Evolutionary conservation across 2,113 vertebrate genomes (phyloP), one percentile per base, ranked within the genome.

Genomic region (Hyperopisus bebe): DNA sequence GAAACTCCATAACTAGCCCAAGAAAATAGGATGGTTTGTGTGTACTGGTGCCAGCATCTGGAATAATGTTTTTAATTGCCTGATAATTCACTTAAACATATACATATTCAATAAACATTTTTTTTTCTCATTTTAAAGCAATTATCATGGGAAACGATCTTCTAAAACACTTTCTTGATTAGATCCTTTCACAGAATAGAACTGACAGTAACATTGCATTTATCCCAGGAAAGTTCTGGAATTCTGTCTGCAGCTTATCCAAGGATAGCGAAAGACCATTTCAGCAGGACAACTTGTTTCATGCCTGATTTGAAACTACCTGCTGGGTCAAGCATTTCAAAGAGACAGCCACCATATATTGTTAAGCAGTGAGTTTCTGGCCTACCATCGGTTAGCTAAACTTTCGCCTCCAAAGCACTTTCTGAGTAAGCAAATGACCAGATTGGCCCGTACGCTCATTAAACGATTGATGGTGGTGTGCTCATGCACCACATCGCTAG

Each of bases 11-110:
- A 50, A 85, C 91, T 48, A 44, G 31, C 46, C 27, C 70, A 27
- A 39, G 50, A 50, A 92, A 48, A 92, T 27, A 48, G 89, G 92
- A 83, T 90, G 83, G 24, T 82, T 10, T 50, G 10, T 89, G 66
- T 48, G 42, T n/a, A n/a, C 21, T 47, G n/a, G 31, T 19, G 11
- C 27, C 11, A 21, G 15, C 85, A 53, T 21, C 85, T 53, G 50
- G 50, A 87, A 53, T 31, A 39, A 53, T 53, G 5, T 31, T 35
- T 86, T 27, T 46, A 86, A 27, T 86, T 31, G 46, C 50, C 8
- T 86, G 17, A 47, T 27, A 7, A 51, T 87, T 55, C 17, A 8
- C 47, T 21, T 51, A 55, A 31, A 87, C 17, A 19, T 17, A 51
- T 24, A 86, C 47, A 51, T 35, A 24, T 86, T 47, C 24, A 53